Conservation (phyloP, 2,888 invertebrate species). For the Scaeva pyrastri region DNA sequence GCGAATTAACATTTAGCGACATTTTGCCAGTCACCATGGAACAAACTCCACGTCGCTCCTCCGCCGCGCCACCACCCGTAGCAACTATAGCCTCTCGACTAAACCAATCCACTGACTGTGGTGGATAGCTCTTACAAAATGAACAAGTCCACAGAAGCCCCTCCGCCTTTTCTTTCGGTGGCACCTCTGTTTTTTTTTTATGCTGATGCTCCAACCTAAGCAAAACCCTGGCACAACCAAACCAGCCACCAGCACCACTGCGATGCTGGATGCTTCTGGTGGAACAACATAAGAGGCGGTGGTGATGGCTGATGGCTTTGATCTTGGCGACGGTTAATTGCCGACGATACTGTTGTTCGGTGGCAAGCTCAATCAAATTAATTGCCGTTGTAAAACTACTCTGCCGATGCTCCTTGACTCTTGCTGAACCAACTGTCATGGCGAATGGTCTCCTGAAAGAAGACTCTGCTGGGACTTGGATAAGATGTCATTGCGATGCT, state of each 20-base stretch:
- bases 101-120: conserved; percentile 5
- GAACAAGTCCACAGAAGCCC: conserved; percentile 37
- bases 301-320: conserved; percentile 57
- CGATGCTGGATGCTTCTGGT: neutral
- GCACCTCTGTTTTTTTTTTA: conserved; percentile 38
- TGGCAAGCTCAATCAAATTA: conserved; percentile 83
- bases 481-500: conserved; percentile 59
- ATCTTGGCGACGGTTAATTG: conserved; percentile 73
- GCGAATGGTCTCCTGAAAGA: conserved; percentile 32
- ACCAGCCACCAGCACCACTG: conserved; percentile 5
- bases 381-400: conserved; percentile 78
- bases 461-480: conserved; percentile 6
- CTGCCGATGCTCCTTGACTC: conserved; percentile 58
- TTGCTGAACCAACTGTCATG: conserved; percentile 27
- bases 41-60: conserved; percentile 19
- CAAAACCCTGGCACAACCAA: neutral
- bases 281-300: conserved; percentile 51
- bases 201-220: conserved; percentile 4
- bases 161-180: conserved; percentile 18
- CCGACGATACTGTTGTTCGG: conserved; percentile 77
- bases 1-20: conserved; percentile 67
- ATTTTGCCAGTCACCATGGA: conserved; percentile 54
- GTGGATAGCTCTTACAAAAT: neutral
- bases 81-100: neutral
- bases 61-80: too few species aligned